Conservation (phyloP, 1,140 invertebrate species). For the Mesaphorura yosii region DNA sequence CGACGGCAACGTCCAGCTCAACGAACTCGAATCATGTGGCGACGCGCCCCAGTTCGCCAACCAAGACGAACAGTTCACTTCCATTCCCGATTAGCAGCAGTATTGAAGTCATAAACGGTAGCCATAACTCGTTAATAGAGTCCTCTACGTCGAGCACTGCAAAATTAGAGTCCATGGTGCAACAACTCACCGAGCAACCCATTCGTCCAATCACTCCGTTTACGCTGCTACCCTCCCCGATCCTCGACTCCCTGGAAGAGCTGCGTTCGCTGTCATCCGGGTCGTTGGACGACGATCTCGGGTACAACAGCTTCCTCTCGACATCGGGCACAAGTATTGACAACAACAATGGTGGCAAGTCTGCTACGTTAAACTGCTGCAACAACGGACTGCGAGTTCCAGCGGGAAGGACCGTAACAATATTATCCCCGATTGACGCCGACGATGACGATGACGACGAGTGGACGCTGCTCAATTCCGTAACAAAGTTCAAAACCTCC, state of each 20-base stretch:
- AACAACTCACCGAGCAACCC: conserved; percentile 3
- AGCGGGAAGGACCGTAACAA: too few relatives aligned
- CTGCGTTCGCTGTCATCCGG: not conserved
- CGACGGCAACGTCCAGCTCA: not conserved
- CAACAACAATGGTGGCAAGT: conserved; percentile 9
- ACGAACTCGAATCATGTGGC: too few relatives aligned
- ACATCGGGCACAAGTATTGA: too few relatives aligned
- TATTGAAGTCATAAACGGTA: not conserved
- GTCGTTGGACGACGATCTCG: not conserved
- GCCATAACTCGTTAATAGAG: not conserved
- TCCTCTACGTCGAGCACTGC: conserved; percentile 13
- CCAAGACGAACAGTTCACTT: too few relatives aligned
- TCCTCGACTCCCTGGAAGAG: conserved; percentile 6
- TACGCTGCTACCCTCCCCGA: conserved; percentile 5
- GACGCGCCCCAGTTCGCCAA: too few relatives aligned
- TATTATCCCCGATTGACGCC: conserved; percentile 26
- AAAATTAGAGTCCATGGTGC: conserved; percentile 25
- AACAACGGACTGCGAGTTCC: conserved; percentile 7
- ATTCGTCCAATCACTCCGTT: not conserved
- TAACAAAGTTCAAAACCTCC: too few relatives aligned
- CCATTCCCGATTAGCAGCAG: too few relatives aligned
- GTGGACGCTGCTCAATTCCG: too few relatives aligned
- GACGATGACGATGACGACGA: too few relatives aligned
- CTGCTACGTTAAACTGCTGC: conserved; percentile 18
- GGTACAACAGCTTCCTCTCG: not conserved